These are phyloP conservation scores for Potamarius usumacintae DNA, from an alignment of 2,113 vertebrate species.

Conservation along the genomic window DNA sequence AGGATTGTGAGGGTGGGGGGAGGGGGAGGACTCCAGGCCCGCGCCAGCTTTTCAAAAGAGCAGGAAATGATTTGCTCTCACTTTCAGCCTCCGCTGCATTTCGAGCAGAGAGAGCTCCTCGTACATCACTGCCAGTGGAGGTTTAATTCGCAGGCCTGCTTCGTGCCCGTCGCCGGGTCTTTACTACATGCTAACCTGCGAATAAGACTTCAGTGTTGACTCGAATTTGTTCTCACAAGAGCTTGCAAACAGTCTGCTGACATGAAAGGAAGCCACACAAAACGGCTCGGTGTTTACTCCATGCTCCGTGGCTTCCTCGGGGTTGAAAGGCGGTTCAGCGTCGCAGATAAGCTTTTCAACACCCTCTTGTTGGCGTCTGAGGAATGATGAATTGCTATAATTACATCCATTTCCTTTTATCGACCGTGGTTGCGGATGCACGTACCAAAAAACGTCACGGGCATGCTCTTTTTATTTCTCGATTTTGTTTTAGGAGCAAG, in stretches of 20 bases:
- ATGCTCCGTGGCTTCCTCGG: constrained; percentile 12
- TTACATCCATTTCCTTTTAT: constrained; percentile 38
- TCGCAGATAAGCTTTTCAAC: constrained; percentile 43
- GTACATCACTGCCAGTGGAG: constrained; percentile 24
- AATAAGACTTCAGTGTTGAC: constrained; percentile 48
- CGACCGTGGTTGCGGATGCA: background rate
- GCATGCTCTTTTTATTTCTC: background rate
- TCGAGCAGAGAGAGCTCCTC: constrained; percentile 41
- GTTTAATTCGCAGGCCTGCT: constrained; percentile 9
- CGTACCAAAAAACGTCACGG: constrained; percentile 27
- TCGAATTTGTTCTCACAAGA: background rate
- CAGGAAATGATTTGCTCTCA: constrained; percentile 17
- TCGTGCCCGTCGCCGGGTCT: background rate
- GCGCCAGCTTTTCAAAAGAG: background rate
- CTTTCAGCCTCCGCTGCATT: constrained; percentile 32
- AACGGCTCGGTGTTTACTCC: constrained; percentile 36
- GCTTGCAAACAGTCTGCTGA: background rate
- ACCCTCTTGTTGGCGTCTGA: constrained; percentile 27
- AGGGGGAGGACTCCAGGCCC: background rate
- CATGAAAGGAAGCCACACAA: background rate
- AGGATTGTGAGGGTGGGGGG: background rate
- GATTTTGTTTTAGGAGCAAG: background rate
- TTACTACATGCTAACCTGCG: constrained; percentile 13
- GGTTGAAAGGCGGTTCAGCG: constrained; percentile 41
- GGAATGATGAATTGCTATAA: constrained; percentile 30